A percentile compares a stretch with the other conserved stretches of the same genome.
Evolutionary conservation across 2,113 vertebrate species (phyloP).

Genomic region (Rhea americana): DNA sequence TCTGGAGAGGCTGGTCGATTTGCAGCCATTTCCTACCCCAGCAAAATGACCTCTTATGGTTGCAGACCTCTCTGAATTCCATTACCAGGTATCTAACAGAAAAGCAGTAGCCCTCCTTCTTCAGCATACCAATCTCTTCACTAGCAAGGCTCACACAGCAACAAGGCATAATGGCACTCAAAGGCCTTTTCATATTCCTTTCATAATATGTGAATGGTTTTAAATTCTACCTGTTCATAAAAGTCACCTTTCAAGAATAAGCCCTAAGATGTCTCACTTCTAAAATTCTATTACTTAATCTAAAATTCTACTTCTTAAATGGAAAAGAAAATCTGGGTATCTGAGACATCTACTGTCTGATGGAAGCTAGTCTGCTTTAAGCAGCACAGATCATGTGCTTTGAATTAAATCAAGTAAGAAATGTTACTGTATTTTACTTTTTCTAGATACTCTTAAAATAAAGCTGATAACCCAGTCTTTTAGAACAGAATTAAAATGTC

Average conservation of each 20-base stretch:
- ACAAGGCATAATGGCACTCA: neutral
- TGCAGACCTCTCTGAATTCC: neutral
- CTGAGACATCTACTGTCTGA: neutral
- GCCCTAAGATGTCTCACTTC: neutral
- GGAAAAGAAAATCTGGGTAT: neutral
- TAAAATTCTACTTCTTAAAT: neutral
- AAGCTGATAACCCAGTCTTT: neutral
- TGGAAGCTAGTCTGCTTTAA: neutral
- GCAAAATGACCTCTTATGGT: no score
- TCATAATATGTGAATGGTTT: neutral
- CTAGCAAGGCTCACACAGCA: neutral
- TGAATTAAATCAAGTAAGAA: neutral
- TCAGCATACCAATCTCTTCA: neutral
- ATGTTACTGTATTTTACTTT: neutral
- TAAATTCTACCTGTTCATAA: neutral
- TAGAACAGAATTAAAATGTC: neutral
- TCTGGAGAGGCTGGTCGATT: no score
- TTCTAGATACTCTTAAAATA: neutral
- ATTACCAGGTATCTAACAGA: neutral
- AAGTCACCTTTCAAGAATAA: neutral
- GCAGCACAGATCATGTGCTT: neutral
- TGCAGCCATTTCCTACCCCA: neutral
- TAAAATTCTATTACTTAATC: neutral
- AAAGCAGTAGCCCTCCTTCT: neutral
- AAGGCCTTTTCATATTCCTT: neutral